Base-by-base conservation (phyloP, 2,888 invertebrate species). In the Pardosa pseudoannulata region DNA sequence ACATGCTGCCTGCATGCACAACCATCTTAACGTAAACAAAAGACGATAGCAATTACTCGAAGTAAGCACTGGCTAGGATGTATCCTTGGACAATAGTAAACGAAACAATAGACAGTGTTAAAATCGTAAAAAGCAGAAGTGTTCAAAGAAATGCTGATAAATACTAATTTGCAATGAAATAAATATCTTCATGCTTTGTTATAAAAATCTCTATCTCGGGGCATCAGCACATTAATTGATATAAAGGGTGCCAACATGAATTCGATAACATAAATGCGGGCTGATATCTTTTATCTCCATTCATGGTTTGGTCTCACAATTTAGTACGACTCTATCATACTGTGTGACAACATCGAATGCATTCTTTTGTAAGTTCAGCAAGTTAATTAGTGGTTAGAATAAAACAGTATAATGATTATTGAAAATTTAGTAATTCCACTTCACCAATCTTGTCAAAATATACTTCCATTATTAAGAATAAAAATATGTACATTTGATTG, bases 11-110 rank as follows among this genome's bases (percentile, higher is more conserved):
- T 27, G 46, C 39, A 16, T 46, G 56, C 28, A 39, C 41, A 39
- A 67, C n/a, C 32, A 76, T 70, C 74, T 62, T 70, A 82, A 75
- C 64, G 70, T 64, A 83, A 71, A 72, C 71, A 76, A 80, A 56
- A 65, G 73, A 23, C 29, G n/a, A 46, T 56, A 19, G 29, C 68
- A 36, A 50, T 81, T 74, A 68, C 19, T 41, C 9, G 80, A 11
- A 64, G 41, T 41, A 70, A 41, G 70, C 41, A 41, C 28, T 36
- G 19, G 23, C 56, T 1, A 23, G 23, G 23, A 23, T 56, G 56
- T 3, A 56, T 32, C 13, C 19, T 31, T 32, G 36, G 76, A 83
- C 82, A 83, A 82, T 82, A 65, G 82, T 65, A 36, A 36, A 32
- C 13, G n/a, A 72, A 76, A 76, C 71, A 83, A 76, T 76, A 29